These are phyloP conservation scores for Drosophila paranaensis DNA, from an alignment of 2,888 invertebrate genomes.

Conservation along the genomic window DNA sequence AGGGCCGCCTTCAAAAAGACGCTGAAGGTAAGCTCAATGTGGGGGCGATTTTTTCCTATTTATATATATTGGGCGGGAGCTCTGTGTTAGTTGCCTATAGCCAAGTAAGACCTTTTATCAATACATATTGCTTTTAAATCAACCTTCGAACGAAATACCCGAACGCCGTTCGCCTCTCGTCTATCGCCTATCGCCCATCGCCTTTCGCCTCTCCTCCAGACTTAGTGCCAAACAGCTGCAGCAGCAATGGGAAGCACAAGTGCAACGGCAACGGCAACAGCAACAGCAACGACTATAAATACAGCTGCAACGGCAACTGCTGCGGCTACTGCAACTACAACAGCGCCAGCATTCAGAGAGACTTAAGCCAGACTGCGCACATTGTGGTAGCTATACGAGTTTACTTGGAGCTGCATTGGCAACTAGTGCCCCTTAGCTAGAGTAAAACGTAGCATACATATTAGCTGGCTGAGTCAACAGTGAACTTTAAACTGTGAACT, in stretches of 20 bases:
- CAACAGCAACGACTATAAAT: constrained; percentile 5
- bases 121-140: constrained; percentile 44
- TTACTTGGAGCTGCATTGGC: constrained; percentile 52
- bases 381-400: constrained; percentile 63
- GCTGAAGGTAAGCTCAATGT: constrained; percentile 85
- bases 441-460: constrained; percentile 45
- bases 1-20: constrained; percentile 97
- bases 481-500: constrained; percentile 9
- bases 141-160: constrained; percentile 18
- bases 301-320: constrained; percentile 12
- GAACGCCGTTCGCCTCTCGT: constrained; percentile 26
- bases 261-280: constrained; percentile 24
- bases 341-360: constrained; percentile 34
- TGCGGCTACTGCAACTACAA: constrained; percentile 17
- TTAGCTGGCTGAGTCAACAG: constrained; percentile 47
- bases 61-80: background rate
- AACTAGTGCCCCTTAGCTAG: constrained; percentile 53
- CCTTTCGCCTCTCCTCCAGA: constrained; percentile 44
- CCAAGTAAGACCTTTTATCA: constrained; percentile 44
- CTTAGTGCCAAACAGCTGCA: constrained; percentile 61
- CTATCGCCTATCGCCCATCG: constrained; percentile 15
- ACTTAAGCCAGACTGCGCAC: constrained; percentile 38
- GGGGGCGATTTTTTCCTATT: constrained; percentile 14
- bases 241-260: constrained; percentile 37
- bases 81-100: constrained; percentile 20